Conservation (phyloP, 2,888 invertebrate genomes). For the Iphiclides podalirius region DNA sequence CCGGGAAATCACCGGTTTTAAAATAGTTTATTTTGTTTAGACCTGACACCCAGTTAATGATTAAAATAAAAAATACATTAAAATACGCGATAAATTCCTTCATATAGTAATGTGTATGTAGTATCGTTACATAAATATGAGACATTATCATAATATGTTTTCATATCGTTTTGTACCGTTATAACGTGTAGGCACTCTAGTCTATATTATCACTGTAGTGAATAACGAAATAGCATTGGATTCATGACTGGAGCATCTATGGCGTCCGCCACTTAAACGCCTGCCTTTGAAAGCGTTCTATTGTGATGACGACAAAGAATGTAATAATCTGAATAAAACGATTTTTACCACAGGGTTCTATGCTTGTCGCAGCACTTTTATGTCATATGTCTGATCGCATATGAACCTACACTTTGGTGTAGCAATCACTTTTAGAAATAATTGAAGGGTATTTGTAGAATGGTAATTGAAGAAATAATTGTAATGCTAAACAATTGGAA, state of each 20-base stretch:
- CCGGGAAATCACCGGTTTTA: no score
- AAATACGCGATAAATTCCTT: no score
- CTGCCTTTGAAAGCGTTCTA: slow-evolving; percentile 19
- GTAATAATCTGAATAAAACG: slow-evolving; percentile 21
- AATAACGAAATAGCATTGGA: slow-evolving; percentile 14
- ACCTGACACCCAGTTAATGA: no score
- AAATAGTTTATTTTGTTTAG: no score
- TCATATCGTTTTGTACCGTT: background rate
- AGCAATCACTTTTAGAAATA: background rate
- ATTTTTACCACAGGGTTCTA: slow-evolving; percentile 11
- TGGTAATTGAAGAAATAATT: no score
- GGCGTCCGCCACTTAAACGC: slow-evolving; percentile 17
- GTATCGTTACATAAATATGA: no score
- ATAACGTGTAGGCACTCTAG: background rate
- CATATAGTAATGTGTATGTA: no score
- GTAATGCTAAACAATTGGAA: no score
- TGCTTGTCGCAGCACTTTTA: slow-evolving; percentile 3
- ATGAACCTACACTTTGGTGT: no score
- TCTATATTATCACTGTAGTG: slow-evolving; percentile 4
- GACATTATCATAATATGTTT: slow-evolving; percentile 6
- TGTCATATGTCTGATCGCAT: slow-evolving; percentile 1
- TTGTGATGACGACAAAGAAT: slow-evolving; percentile 22
- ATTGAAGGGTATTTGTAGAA: background rate
- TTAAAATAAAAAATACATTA: no score
- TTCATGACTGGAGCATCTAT: slow-evolving; percentile 14